Percentiles rank a stretch among this genome's conserved stretches.
phyloP scores from a whole-genome alignment of 2,797 vertebrate species.

The Notolepis coatsorum region DNA sequence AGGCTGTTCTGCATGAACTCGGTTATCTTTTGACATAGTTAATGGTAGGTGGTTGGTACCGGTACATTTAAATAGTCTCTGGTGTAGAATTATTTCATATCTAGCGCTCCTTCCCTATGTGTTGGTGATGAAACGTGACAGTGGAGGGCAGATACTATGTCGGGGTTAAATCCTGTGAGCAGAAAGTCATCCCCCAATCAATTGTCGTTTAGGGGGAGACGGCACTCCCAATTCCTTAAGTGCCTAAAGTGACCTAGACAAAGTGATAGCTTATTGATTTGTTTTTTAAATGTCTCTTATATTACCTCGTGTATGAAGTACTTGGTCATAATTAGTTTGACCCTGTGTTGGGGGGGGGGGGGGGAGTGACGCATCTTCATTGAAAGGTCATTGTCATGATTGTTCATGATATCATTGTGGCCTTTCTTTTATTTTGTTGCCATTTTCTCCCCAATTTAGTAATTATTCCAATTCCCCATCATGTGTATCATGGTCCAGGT shows the following conservation, averaged over 20 bases:
- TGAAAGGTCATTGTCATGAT: conserved; percentile 24
- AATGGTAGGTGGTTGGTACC: background rate
- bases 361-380: conserved; percentile 7
- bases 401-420: background rate
- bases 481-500: too few relatives aligned
- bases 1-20: background rate
- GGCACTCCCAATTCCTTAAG: conserved; percentile 32
- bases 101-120: background rate
- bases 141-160: conserved; percentile 1
- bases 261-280: conserved; percentile 52
- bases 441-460: too few relatives aligned
- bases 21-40: conserved; percentile 6
- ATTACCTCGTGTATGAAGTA: conserved; percentile 38
- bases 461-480: background rate
- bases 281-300: conserved; percentile 21
- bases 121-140: conserved; percentile 1
- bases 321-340: conserved; percentile 24
- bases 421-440: too few relatives aligned
- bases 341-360: background rate
- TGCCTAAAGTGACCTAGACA: conserved; percentile 15
- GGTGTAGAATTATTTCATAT: background rate
- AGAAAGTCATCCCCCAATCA: conserved; percentile 29
- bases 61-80: background rate
- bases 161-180: conserved; percentile 10
- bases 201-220: conserved; percentile 49